Percentiles rank a stretch among this genome's conserved stretches.
phyloP scores from a whole-genome alignment of 2,113 vertebrate species.

The Alectura lathami region DNA sequence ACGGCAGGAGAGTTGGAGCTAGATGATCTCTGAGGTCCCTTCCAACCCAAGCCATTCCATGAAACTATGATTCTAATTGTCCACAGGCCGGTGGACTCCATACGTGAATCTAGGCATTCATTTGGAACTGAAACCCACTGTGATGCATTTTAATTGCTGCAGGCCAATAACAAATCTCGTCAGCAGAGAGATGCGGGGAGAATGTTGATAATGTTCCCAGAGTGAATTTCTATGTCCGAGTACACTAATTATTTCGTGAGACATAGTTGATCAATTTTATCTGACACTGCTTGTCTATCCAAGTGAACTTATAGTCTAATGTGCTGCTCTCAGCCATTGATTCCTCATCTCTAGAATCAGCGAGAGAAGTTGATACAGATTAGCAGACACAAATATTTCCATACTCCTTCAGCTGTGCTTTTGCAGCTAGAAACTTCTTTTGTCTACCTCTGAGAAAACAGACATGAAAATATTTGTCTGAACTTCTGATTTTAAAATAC shows the following conservation, averaged over 20 bases:
- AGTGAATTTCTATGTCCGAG: not conserved
- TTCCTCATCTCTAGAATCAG: not conserved
- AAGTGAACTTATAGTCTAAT: not conserved
- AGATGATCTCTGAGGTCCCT: no score
- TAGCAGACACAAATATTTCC: not conserved
- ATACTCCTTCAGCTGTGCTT: not conserved
- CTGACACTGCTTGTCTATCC: not conserved
- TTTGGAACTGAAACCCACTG: not conserved
- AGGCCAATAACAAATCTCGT: not conserved
- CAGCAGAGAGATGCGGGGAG: not conserved
- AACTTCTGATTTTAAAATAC: not conserved
- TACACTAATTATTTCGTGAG: not conserved
- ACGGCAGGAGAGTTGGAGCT: no score
- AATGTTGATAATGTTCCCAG: not conserved
- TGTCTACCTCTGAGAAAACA: not conserved
- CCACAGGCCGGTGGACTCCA: not conserved
- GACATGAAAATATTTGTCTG: not conserved
- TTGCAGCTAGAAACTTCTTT: not conserved
- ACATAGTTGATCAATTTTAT: not conserved
- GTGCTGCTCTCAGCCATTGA: not conserved
- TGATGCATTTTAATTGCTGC: not conserved
- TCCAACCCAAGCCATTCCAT: no score
- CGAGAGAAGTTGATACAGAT: not conserved
- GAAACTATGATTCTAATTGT: no score
- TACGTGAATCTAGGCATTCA: not conserved